A percentile compares a stretch with the other conserved stretches of the same genome.
Evolutionary conservation across 2,888 invertebrate genomes (phyloP).

Genomic region (Eurytoma adleriae): DNA sequence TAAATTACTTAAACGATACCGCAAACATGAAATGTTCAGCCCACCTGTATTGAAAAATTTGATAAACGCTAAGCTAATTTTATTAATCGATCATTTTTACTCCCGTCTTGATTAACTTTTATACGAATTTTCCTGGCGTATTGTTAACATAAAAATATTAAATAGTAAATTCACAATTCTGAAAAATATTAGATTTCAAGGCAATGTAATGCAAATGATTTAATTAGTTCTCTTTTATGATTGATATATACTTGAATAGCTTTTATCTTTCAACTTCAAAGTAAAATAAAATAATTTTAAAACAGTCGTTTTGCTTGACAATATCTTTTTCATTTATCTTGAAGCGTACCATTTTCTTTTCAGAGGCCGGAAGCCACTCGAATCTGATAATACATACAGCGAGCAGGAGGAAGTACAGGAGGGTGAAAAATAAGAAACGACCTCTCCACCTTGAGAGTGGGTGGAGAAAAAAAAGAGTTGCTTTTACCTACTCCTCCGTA

Average conservation of each 20-base stretch:
- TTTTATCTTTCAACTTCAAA: not conserved
- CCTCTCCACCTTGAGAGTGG: constrained; percentile 39
- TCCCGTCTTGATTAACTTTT: constrained; percentile 31
- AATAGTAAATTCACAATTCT: not conserved
- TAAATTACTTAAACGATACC: no score
- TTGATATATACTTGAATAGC: not conserved
- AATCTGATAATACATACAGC: constrained; percentile 46
- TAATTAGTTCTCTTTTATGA: not conserved
- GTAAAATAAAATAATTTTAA: constrained; percentile 25
- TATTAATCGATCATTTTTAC: not conserved
- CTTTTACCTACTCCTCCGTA: constrained; percentile 37
- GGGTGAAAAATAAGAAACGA: constrained; percentile 49
- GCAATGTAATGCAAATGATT: not conserved
- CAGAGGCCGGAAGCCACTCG: constrained; percentile 49
- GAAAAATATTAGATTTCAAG: no score
- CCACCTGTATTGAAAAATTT: no score
- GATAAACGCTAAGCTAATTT: no score
- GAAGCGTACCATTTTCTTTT: constrained; percentile 46
- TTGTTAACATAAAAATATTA: not conserved
- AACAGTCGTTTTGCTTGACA: constrained; percentile 38
- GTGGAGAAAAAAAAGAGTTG: constrained; percentile 42
- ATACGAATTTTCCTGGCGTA: not conserved
- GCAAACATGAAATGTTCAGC: no score
- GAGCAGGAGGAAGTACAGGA: constrained; percentile 14
- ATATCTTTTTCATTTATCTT: constrained; percentile 57